Percentiles rank a stretch among this genome's conserved stretches.
These are phyloP conservation scores for Theonella swinhoei DNA, from an alignment of 37 sponge, comb jelly and placozoan genomes.

Conservation along the genomic window DNA sequence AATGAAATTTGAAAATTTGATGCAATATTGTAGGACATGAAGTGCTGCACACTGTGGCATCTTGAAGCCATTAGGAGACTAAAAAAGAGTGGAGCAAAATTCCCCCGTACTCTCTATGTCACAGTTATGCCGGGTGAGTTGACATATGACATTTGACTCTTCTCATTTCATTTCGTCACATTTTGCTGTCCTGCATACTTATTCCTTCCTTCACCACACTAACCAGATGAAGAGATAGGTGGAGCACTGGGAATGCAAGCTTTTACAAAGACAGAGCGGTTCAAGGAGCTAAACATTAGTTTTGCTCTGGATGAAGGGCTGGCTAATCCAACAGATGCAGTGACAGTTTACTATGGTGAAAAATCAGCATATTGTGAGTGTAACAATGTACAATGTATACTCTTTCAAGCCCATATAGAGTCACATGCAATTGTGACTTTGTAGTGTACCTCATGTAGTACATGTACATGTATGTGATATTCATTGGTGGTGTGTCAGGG, in stretches of 20 bases:
- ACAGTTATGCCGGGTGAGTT: slow-evolving; percentile 69
- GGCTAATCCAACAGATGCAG: slow-evolving; percentile 69
- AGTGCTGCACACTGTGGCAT: slow-evolving; percentile 51
- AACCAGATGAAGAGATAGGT: slow-evolving; percentile 86
- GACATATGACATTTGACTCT: neutral
- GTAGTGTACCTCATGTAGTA: no score
- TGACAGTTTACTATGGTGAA: slow-evolving; percentile 81
- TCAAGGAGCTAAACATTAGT: slow-evolving; percentile 73
- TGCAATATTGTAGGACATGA: slow-evolving; percentile 56
- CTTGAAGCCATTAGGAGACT: slow-evolving; percentile 71
- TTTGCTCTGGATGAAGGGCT: slow-evolving; percentile 86
- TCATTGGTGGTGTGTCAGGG: no score
- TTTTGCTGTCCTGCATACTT: no score
- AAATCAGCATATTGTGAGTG: slow-evolving; percentile 46
- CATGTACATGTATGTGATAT: no score
- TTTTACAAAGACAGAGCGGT: slow-evolving; percentile 63
- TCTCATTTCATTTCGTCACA: no score
- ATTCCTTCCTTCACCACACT: no score
- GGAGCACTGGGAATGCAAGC: slow-evolving; percentile 60
- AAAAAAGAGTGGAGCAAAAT: slow-evolving; percentile 38
- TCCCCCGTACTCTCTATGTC: slow-evolving; percentile 58
- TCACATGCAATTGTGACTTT: no score
- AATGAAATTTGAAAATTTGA: no score
- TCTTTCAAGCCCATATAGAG: no score
- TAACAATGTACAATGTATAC: neutral